A percentile compares a stretch with the other conserved stretches of the same genome.
Evolutionary conservation across 2,888 invertebrate species (phyloP).

Genomic region (Torymus texanus): DNA sequence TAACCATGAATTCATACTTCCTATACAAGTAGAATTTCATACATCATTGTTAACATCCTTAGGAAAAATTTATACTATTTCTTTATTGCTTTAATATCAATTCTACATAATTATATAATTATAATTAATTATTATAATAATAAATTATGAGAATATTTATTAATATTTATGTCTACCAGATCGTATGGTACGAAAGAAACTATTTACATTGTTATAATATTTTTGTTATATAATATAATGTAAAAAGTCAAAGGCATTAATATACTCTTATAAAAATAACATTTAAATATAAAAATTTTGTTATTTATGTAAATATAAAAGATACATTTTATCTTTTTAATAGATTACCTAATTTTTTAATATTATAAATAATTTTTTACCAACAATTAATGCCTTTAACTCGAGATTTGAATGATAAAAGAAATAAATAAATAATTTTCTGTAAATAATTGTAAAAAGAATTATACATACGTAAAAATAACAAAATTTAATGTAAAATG

Average conservation of each 20-base stretch:
- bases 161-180: slow-evolving; percentile 6
- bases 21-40: slow-evolving; percentile 60
- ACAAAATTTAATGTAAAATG: slow-evolving; percentile 16
- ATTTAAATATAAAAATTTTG: not conserved
- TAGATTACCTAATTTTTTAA: slow-evolving; percentile 23
- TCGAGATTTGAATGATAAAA: slow-evolving; percentile 11
- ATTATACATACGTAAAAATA: slow-evolving; percentile 6
- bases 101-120: not conserved
- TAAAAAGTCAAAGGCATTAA: too few species aligned
- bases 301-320: slow-evolving; percentile 41
- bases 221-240: slow-evolving; percentile 12
- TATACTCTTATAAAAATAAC: not conserved
- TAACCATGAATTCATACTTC: slow-evolving; percentile 24
- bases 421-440: not conserved
- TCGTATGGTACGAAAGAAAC: not conserved
- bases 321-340: slow-evolving; percentile 4
- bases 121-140: not conserved
- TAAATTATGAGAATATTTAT: not conserved
- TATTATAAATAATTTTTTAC: not conserved
- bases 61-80: slow-evolving; percentile 22
- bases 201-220: slow-evolving; percentile 1
- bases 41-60: slow-evolving; percentile 31
- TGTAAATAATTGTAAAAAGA: slow-evolving; percentile 37
- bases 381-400: slow-evolving; percentile 17
- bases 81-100: not conserved